Percentiles rank a stretch among this genome's conserved stretches.
These are phyloP conservation scores for Melanogrammus aeglefinus DNA, from an alignment of 2,797 vertebrate species.

Conservation along the genomic window DNA sequence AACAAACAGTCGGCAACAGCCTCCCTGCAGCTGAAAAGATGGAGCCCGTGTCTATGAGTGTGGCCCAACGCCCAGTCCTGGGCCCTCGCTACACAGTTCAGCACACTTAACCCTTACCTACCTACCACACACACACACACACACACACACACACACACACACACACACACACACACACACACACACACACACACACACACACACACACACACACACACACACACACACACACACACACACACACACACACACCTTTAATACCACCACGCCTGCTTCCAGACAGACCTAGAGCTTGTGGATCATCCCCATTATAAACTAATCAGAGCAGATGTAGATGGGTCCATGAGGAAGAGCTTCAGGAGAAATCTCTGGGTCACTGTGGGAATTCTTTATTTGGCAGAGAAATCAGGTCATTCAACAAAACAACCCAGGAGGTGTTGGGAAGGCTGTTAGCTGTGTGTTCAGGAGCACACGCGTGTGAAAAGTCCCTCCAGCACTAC, in stretches of 20 bases:
- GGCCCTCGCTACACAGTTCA: constrained; percentile 31
- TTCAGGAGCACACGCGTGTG: constrained; percentile 43
- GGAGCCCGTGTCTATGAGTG: constrained; percentile 48
- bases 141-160: not conserved
- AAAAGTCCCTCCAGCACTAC: constrained; percentile 24
- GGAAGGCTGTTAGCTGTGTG: constrained; percentile 52
- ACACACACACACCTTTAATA: not conserved
- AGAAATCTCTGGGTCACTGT: constrained; percentile 21
- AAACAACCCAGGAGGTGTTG: constrained; percentile 56
- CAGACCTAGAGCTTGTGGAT: not conserved
- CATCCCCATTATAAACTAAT: not conserved
- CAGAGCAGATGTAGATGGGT: constrained; percentile 35
- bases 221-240: not conserved
- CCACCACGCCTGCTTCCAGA: not conserved
- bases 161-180: not conserved
- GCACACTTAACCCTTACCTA: constrained; percentile 52
- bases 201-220: not conserved
- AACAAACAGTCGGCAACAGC: constrained; percentile 54
- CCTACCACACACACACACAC: not conserved
- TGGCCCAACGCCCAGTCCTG: constrained; percentile 61
- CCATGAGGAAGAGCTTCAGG: constrained; percentile 30
- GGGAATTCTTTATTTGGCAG: constrained; percentile 53
- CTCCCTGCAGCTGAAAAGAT: constrained; percentile 68
- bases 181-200: not conserved
- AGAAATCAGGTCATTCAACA: constrained; percentile 55